A percentile compares a stretch with the other conserved stretches of the same genome.
Evolutionary conservation across 2,797 vertebrate genomes (phyloP).

Genomic region (Labroides dimidiatus): DNA sequence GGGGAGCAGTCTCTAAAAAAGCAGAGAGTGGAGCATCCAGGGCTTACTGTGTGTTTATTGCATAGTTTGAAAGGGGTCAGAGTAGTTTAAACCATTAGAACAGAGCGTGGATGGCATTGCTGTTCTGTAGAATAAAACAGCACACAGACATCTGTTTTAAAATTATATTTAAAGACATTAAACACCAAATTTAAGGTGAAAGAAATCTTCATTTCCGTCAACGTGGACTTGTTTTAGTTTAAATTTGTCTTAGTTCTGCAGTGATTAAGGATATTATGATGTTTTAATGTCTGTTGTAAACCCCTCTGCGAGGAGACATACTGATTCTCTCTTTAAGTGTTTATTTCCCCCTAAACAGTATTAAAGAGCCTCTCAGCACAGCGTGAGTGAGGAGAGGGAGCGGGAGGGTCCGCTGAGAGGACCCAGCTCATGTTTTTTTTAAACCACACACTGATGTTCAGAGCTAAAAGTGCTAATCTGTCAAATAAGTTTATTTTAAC

Average conservation of each 20-base stretch:
- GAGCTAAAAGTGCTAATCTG: background rate
- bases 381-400: background rate
- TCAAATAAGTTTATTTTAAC: no score
- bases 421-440: background rate
- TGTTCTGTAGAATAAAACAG: constrained; percentile 11
- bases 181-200: background rate
- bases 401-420: background rate
- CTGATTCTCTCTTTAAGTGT: constrained; percentile 39
- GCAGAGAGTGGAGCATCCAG: constrained; percentile 17
- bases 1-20: constrained; percentile 3
- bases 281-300: constrained; percentile 4
- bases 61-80: constrained; percentile 40
- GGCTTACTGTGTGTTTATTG: constrained; percentile 47
- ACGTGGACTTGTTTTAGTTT: constrained; percentile 1
- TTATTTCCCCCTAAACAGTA: constrained; percentile 51
- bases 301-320: background rate
- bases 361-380: constrained; percentile 44
- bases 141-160: background rate
- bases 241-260: constrained; percentile 14
- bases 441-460: background rate
- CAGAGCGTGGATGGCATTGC: background rate
- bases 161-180: background rate
- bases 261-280: constrained; percentile 1
- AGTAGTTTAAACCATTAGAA: constrained; percentile 15
- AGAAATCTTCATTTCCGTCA: background rate